A percentile compares a stretch with the other conserved stretches of the same genome.
phyloP scores from a whole-genome alignment of 2,797 vertebrate species.

The Mormyrus proboscirostris region DNA sequence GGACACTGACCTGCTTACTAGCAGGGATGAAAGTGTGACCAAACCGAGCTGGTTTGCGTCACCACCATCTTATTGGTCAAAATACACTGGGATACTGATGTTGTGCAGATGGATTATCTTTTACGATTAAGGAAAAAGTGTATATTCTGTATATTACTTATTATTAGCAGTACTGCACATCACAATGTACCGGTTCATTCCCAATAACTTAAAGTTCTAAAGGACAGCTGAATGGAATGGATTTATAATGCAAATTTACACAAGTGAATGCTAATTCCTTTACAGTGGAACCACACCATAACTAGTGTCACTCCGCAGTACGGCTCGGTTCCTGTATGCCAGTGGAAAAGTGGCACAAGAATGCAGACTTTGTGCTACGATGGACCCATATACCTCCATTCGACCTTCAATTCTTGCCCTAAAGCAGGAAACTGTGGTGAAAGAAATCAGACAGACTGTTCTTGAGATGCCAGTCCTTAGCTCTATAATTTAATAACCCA shows the following conservation, averaged over 20 bases:
- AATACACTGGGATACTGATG: neutral
- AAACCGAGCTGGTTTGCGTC: neutral
- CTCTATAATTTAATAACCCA: conserved; percentile 18
- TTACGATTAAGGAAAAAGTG: neutral
- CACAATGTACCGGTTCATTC: neutral
- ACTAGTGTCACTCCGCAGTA: neutral
- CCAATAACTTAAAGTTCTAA: neutral
- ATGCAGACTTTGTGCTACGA: neutral
- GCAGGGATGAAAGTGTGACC: neutral
- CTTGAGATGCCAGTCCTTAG: neutral
- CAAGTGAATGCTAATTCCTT: no score
- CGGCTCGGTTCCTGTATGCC: neutral
- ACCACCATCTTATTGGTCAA: neutral
- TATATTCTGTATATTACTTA: neutral
- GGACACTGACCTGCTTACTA: neutral
- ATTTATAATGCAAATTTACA: neutral
- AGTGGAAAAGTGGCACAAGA: neutral
- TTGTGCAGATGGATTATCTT: neutral
- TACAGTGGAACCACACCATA: neutral
- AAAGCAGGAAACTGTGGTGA: neutral
- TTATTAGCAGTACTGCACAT: neutral
- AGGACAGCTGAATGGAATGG: neutral
- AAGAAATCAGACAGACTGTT: neutral
- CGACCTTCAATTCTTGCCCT: neutral
- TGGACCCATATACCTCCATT: neutral